Base-by-base conservation (phyloP, 2,113 vertebrate species). In the Xyliphius kryptos region DNA sequence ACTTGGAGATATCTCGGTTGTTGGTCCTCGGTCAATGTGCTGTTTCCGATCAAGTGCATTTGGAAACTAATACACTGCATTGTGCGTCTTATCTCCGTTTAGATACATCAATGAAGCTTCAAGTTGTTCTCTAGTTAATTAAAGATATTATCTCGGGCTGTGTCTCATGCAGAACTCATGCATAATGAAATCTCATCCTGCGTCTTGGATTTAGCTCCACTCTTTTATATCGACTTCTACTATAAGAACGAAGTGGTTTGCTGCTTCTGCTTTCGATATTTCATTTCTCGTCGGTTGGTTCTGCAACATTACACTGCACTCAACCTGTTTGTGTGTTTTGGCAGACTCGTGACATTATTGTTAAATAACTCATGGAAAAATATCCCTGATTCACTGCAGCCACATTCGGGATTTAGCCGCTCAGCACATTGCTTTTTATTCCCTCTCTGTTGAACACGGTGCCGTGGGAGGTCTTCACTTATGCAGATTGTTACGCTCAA, bases 101-200 rank as follows among this genome's bases (percentile, higher is more conserved):
- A 13, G 13, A 48, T 6, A 21, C 5, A 48, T 12, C n/a, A 14
- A 17, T 14, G 14, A 10, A 17, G 46, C 16, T 14, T 22, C n/a
- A 15, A 32, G 16, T 21, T 26, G 37, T 56, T 56, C 40, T 49
- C 16, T 26, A 40, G 44, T 43, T 22, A 66, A 66, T 65, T 48
- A 49, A 65, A 65, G 53, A 21, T 53, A 46, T 54, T 43, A 55
- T 15, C 32, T 22, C 2, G 9, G 17, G 10, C 44, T 57, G 36
- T 48, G 8, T 50, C 11, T 44, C 41, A 19, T 63, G 38, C 41
- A 17, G 14, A 57, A 40, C 32, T 66, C 12, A n/a, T 57, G 19
- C 19, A 26, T 47, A n/a, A 19, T 22, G 55, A 46, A 11, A 17
- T 4, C 12, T 21, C 26, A 13, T 19, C 15, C 56, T 47, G 14